Percentiles rank a stretch among this genome's conserved stretches.
These are phyloP conservation scores for Adoxophyes honmai DNA, from an alignment of 1,140 invertebrate species.

Conservation along the genomic window DNA sequence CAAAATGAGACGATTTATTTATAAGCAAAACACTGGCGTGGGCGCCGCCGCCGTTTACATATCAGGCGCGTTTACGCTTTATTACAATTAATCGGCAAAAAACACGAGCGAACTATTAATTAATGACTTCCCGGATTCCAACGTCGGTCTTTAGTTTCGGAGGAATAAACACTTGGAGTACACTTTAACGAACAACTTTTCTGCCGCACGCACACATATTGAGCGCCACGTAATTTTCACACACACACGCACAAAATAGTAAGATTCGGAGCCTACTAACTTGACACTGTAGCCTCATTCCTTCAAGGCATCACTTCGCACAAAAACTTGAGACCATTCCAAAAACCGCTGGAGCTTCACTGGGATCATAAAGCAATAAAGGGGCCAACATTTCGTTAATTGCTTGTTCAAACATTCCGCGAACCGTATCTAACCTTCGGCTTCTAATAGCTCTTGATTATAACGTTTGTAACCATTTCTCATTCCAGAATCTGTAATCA, in stretches of 20 bases:
- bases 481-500: too few species aligned
- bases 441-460: neutral
- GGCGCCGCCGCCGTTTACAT: constrained; percentile 5
- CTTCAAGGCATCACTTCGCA: too few species aligned
- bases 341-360: too few species aligned
- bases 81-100: constrained; percentile 22
- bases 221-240: too few species aligned
- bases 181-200: too few species aligned
- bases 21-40: neutral
- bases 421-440: neutral
- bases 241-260: too few species aligned
- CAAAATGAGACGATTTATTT: neutral
- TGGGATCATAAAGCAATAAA: neutral
- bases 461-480: too few species aligned
- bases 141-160: neutral
- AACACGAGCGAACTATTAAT: constrained; percentile 25
- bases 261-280: too few species aligned
- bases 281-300: too few species aligned
- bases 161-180: too few species aligned
- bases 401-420: neutral
- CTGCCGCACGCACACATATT: too few species aligned
- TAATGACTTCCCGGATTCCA: constrained; percentile 35
- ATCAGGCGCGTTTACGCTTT: neutral
- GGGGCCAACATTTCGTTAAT: neutral
- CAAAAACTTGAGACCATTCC: too few species aligned